Base-by-base conservation (phyloP, 2,888 invertebrate species). In the Drosophila kokeensis region DNA sequence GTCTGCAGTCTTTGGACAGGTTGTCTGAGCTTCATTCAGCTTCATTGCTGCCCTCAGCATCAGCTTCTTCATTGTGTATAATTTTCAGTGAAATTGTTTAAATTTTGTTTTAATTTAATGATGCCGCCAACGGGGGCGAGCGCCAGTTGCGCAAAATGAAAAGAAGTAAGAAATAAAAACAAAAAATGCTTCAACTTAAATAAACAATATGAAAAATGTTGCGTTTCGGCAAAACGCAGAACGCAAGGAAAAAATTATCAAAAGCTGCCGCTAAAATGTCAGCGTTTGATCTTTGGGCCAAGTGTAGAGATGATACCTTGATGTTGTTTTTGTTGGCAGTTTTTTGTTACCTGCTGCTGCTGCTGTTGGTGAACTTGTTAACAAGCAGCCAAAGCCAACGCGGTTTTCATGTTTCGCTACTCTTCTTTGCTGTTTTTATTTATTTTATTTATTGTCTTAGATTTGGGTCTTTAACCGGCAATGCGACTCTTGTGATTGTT, bases 61-160 rank as follows among this genome's bases (percentile, higher is more conserved):
- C 79, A 76, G 76, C 81, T 69, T 72, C 85, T 79, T 83, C 71
- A 72, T 72, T 82, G 82, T 89, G 89, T 85, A 85, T 85, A 89
- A 85, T 85, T 85, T 85, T 85, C 85, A 89, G 85, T 89, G 89
- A 85, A 88, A 88, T 90, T 88, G 87, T 89, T 88, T 89, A 87
- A 90, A 89, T 88, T 88, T 88, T 87, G 87, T 85, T 90, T 90
- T 88, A 90, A 88, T 88, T 88, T 90, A 88, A 88, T 88, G 90
- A 88, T 82, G 87, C 77, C 87, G 87, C 70, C 83, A 73, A 62
- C 82, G 72, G 85, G 67, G 73, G 81, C 61, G 77, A 80, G 85
- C 85, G 87, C 84, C 84, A 89, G 85, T 89, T 87, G 82, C 63
- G 81, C 78, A 71, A 84, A 59, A 69, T 61, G 24, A 62, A 10